Conservation (phyloP, 2,797 vertebrate genomes). For the Loriculus beryllinus region DNA sequence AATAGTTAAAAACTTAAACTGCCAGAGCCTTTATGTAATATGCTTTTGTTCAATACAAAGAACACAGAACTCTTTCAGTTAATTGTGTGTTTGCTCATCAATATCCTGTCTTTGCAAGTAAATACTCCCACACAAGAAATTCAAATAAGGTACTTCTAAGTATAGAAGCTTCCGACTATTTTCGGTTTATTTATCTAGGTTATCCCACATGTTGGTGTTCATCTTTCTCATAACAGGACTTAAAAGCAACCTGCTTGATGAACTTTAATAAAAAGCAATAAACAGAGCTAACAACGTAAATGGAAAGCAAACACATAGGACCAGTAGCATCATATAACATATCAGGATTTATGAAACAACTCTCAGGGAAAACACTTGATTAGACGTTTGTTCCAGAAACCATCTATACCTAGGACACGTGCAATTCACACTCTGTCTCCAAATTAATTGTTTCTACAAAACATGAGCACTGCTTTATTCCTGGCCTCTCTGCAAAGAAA, state of each 20-base stretch:
- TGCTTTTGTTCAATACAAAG: background rate
- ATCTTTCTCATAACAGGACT: conserved; percentile 4
- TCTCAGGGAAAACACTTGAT: background rate
- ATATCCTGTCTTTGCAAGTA: conserved; percentile 50
- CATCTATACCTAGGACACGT: background rate
- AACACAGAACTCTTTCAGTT: background rate
- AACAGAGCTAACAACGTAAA: background rate
- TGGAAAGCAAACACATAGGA: conserved; percentile 14
- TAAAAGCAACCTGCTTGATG: background rate
- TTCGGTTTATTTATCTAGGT: conserved; percentile 28
- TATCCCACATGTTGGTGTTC: background rate
- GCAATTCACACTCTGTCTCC: background rate
- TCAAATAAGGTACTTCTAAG: conserved; percentile 2
- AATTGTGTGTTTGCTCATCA: conserved; percentile 28
- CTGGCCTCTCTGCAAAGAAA: background rate
- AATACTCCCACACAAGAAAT: conserved; percentile 34
- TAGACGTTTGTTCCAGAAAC: background rate
- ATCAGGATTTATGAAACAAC: background rate
- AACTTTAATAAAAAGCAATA: conserved; percentile 21
- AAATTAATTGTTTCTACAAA: background rate
- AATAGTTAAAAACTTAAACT: background rate
- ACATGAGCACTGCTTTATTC: background rate
- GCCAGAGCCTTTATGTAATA: background rate
- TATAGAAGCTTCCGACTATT: conserved; percentile 13
- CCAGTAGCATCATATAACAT: background rate